Conservation (phyloP, 2,888 invertebrate genomes). For the Spodoptera littoralis region DNA sequence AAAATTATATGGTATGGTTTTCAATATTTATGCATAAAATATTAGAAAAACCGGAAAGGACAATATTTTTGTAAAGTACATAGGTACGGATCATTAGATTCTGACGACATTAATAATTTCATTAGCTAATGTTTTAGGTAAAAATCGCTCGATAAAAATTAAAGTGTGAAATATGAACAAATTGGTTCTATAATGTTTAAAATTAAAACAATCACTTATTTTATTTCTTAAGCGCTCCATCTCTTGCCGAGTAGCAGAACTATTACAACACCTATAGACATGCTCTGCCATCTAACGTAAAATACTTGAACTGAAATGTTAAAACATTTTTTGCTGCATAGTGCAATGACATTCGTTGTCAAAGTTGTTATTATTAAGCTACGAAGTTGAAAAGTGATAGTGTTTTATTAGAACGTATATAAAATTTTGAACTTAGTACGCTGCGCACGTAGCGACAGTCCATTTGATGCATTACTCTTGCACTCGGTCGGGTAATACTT, state of each 20-base stretch:
- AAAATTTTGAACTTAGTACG: not conserved
- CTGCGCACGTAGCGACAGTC: slow-evolving; percentile 25
- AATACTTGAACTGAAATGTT: slow-evolving; percentile 45
- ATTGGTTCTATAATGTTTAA: too few species aligned
- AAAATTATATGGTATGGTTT: too few species aligned
- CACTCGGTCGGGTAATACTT: slow-evolving; percentile 42
- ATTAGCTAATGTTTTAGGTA: too few species aligned
- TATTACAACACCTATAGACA: not conserved
- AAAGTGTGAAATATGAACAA: too few species aligned
- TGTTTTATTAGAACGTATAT: not conserved
- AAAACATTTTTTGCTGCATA: not conserved
- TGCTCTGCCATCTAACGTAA: slow-evolving; percentile 58
- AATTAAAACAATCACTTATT: too few species aligned
- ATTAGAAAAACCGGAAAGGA: too few species aligned
- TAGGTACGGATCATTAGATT: too few species aligned
- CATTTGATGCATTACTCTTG: slow-evolving; percentile 12
- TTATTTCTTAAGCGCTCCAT: slow-evolving; percentile 15
- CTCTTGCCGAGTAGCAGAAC: slow-evolving; percentile 34
- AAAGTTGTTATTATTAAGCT: slow-evolving; percentile 12
- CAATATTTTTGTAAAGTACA: too few species aligned
- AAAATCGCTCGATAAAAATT: too few species aligned
- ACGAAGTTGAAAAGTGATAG: slow-evolving; percentile 35
- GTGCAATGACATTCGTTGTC: slow-evolving; percentile 36
- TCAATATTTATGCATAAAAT: too few species aligned
- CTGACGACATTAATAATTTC: too few species aligned